phyloP scores from a whole-genome alignment of 2,797 vertebrate species.

The Catharus ustulatus region DNA sequence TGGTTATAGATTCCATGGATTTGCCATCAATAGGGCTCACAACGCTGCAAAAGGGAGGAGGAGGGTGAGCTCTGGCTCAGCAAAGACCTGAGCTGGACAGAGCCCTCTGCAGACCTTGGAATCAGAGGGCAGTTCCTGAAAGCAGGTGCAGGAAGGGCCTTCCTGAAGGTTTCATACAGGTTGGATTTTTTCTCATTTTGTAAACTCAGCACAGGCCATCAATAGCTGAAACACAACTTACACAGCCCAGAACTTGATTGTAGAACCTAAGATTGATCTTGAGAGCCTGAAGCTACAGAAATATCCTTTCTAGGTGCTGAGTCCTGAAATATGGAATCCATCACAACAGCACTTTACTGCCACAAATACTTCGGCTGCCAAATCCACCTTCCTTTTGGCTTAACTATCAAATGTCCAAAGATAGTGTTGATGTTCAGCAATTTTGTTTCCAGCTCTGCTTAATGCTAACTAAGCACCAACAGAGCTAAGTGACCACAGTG shows the following conservation, averaged over 20 bases:
- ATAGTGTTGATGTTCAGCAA: neutral
- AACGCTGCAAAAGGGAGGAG: slow-evolving; percentile 77
- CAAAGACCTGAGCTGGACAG: neutral
- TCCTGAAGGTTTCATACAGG: neutral
- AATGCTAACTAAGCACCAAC: neutral
- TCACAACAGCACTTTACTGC: neutral
- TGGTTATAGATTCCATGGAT: slow-evolving; percentile 95
- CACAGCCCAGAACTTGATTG: neutral
- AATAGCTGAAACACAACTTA: neutral
- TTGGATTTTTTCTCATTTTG: neutral
- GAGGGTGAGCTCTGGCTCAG: neutral
- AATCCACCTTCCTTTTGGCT: neutral
- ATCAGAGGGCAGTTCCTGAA: neutral
- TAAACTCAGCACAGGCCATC: neutral
- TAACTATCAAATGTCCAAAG: neutral
- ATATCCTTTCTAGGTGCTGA: neutral
- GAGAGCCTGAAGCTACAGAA: neutral
- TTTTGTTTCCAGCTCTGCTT: neutral
- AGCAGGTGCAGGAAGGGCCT: neutral
- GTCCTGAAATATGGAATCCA: neutral
- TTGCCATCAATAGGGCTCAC: slow-evolving; percentile 96
- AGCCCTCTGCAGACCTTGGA: neutral
- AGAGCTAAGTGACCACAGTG: neutral
- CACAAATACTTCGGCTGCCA: neutral
- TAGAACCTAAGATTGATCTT: neutral